A percentile compares a stretch with the other conserved stretches of the same genome.
phyloP scores from a whole-genome alignment of 2,797 vertebrate genomes.

The Falco berigora region DNA sequence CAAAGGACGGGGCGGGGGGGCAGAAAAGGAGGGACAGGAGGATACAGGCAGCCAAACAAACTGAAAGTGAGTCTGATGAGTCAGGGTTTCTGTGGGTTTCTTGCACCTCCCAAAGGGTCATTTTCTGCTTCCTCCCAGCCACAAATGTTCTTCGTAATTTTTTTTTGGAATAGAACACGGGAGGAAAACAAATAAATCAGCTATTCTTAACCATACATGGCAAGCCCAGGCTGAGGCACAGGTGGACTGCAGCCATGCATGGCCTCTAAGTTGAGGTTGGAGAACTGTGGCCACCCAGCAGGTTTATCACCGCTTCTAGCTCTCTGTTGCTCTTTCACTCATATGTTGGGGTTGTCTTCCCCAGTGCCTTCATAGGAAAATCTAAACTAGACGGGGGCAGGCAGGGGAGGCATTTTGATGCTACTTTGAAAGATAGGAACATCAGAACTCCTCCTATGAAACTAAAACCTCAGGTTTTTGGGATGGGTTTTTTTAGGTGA shows the following conservation, averaged over 20 bases:
- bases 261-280: neutral
- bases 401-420: neutral
- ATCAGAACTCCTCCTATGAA: neutral
- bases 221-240: neutral
- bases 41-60: neutral
- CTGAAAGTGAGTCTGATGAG: slow-evolving; percentile 25
- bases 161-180: neutral
- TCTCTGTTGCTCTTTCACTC: neutral
- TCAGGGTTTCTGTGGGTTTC: slow-evolving; percentile 44
- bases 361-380: neutral
- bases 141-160: slow-evolving; percentile 1
- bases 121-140: slow-evolving; percentile 3
- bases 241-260: neutral
- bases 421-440: neutral
- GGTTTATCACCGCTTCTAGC: neutral
- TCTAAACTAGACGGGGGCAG: neutral
- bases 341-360: accelerated
- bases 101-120: neutral
- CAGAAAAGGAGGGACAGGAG: neutral
- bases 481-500: neutral
- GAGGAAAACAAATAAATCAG: slow-evolving; percentile 34
- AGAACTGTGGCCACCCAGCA: neutral
- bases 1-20: neutral
- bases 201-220: neutral
- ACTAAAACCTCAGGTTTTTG: neutral